phyloP scores from a whole-genome alignment of 2,113 vertebrate genomes.

The Eleginops maclovinus region DNA sequence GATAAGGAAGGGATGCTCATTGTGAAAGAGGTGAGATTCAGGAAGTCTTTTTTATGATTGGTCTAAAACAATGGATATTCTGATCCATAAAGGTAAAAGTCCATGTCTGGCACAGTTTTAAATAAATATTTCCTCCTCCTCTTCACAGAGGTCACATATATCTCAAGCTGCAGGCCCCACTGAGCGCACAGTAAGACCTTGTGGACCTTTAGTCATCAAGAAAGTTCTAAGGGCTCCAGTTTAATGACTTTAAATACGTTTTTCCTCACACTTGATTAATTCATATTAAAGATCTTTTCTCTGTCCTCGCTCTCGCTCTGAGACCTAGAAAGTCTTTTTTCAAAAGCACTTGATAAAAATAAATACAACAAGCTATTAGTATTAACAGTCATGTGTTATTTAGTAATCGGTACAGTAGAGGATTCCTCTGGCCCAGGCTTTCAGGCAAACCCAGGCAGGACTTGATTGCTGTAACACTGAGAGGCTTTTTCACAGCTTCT shows the following conservation, averaged over 20 bases:
- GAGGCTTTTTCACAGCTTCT: constrained; percentile 96
- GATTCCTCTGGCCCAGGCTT: constrained; percentile 85
- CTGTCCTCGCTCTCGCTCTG: constrained; percentile 59
- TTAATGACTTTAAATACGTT: constrained; percentile 97
- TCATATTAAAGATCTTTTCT: constrained; percentile 89
- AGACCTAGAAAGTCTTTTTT: constrained; percentile 85
- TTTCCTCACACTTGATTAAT: constrained; percentile 87
- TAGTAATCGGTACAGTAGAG: constrained; percentile 92
- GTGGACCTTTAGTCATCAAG: constrained; percentile 90
- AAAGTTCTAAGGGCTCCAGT: constrained; percentile 97
- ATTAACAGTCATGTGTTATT: constrained; percentile 97
- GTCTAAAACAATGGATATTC: constrained; percentile 78
- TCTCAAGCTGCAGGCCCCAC: constrained; percentile 88
- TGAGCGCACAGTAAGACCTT: constrained; percentile 79
- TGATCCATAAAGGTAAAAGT: constrained; percentile 81
- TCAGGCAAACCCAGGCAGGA: constrained; percentile 81
- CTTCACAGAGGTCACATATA: constrained; percentile 72
- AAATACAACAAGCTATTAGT: constrained; percentile 98
- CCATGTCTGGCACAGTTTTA: constrained; percentile 87
- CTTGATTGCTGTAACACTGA: constrained; percentile 95
- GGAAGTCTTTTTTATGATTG: constrained; percentile 76
- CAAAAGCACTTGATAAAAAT: constrained; percentile 93
- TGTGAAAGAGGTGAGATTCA: constrained; percentile 65
- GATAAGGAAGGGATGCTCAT: constrained; percentile 78
- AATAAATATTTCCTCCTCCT: constrained; percentile 91